Conservation (phyloP, 2,888 invertebrate species). For the Pocota personata region DNA sequence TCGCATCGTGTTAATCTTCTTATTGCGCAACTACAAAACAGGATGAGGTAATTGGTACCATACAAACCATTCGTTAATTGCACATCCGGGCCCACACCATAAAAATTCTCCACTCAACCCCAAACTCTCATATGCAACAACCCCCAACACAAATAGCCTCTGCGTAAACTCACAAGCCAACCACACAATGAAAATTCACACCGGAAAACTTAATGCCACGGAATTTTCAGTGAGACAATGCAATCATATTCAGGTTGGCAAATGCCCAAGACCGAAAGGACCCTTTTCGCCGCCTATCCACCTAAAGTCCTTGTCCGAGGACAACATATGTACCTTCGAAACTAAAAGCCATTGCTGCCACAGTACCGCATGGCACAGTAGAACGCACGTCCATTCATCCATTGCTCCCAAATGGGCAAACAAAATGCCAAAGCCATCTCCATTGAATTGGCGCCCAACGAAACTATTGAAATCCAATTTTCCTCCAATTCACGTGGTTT, state of each 20-base stretch:
- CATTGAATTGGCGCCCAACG: conserved; percentile 69
- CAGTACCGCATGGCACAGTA: conserved; percentile 3
- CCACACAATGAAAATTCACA: conserved; percentile 62
- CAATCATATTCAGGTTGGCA: conserved; percentile 68
- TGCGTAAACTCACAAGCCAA: conserved; percentile 46
- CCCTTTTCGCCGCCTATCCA: conserved; percentile 14
- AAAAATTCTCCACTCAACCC: neutral
- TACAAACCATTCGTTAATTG: conserved; percentile 54
- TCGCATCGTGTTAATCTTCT: conserved; percentile 31
- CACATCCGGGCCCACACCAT: conserved; percentile 35
- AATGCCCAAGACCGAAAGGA: conserved; percentile 63
- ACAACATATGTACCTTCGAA: conserved; percentile 20
- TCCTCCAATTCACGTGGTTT: conserved; percentile 47
- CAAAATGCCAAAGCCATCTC: conserved; percentile 33
- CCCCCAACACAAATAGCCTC: neutral
- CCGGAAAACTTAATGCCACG: conserved; percentile 68
- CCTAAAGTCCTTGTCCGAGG: conserved; percentile 17
- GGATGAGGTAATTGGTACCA: conserved; percentile 26
- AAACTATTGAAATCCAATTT: conserved; percentile 65
- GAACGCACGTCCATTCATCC: conserved; percentile 62
- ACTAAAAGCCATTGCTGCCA: conserved; percentile 46
- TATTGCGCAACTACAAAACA: conserved; percentile 32
- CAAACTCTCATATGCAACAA: neutral
- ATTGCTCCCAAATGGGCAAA: conserved; percentile 50
- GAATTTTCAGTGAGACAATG: conserved; percentile 69